A percentile compares a stretch with the other conserved stretches of the same genome.
These are phyloP conservation scores for Chelmon rostratus DNA, from an alignment of 2,797 vertebrate species.

Conservation along the genomic window DNA sequence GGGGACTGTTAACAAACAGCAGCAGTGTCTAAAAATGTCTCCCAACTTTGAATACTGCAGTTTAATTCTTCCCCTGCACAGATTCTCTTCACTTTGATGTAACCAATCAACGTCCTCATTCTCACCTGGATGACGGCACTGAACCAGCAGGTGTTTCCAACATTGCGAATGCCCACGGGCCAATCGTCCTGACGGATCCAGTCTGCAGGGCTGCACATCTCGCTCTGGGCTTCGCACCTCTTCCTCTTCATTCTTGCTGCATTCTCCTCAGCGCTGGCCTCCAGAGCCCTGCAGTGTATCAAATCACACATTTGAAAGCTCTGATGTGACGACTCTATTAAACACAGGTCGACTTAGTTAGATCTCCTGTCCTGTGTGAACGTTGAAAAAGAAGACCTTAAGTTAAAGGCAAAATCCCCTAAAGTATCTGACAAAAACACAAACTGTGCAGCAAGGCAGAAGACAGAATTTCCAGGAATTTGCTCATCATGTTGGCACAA, in stretches of 20 bases:
- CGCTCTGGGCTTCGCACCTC: slow-evolving; percentile 91
- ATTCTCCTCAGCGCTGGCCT: slow-evolving; percentile 85
- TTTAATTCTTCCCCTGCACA: not conserved
- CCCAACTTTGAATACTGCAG: not conserved
- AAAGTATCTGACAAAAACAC: not conserved
- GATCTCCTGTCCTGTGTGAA: not conserved
- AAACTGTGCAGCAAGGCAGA: not conserved
- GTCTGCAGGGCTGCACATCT: slow-evolving; percentile 88
- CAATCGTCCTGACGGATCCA: slow-evolving; percentile 92
- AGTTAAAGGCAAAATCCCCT: not conserved
- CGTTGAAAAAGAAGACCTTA: not conserved
- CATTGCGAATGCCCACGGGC: slow-evolving; percentile 97
- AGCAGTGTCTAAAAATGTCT: not conserved
- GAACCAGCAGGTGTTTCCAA: slow-evolving; percentile 99
- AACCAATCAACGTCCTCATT: not conserved
- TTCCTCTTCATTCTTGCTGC: slow-evolving; percentile 92
- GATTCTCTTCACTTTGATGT: no score
- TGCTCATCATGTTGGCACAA: not conserved
- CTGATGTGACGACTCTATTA: not conserved
- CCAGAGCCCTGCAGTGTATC: slow-evolving; percentile 82
- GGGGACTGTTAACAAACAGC: not conserved
- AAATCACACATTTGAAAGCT: slow-evolving; percentile 3
- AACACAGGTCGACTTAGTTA: slow-evolving; percentile 12
- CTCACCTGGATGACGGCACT: slow-evolving; percentile 98
- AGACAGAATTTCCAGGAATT: no score